Evolutionary conservation across 2,797 vertebrate species (phyloP), one percentile per base, ranked within the genome.

Genomic region (Glyptemys insculpta): DNA sequence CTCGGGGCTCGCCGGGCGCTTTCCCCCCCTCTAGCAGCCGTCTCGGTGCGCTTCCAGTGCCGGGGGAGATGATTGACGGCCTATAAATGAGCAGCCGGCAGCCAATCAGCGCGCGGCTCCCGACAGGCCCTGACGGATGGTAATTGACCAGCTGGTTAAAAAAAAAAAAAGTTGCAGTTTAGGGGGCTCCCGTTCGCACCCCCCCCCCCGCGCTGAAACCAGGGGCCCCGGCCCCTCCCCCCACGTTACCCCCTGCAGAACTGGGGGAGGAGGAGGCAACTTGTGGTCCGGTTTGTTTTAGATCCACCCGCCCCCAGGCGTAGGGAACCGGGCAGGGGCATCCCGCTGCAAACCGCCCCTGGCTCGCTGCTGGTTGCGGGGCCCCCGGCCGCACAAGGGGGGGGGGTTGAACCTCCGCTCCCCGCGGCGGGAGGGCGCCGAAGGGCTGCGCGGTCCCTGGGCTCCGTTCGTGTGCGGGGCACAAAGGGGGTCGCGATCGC

Each of bases 91-190:
- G 98, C 84, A 76, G 94, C 59, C 92, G 90, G 90, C 88, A 98
- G 97, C 99, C 99, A 99, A 99, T 99, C 99, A 98, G 97, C 50
- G 98, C 96, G 90, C 93, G 94, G 97, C 97, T 97, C 97, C 94
- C 94, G 93, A 88, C 96, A 94, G 81, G 93, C 96, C 97, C 92
- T 72, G 83, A 83, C 1, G 80, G 79, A 76, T 85, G 54, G 91
- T 23, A n/a, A 8, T 88, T 31, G 94, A 86, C 76, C 95, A 72
- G 83, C 94, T 91, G n/a, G 44, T 54, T 56, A 19, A 44, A 76
- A 47, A 90, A 94, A 81, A 27, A 44, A 37, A 88, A 79, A 2
- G 93, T 95, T 93, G 81, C 16, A 1, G 18, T 25, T 49, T 19
- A 0, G 41, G 83, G 68, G 47, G 5, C 79, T 44, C 16, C 5